Evolutionary conservation across 2,888 invertebrate species (phyloP).

Genomic region (Leptarthrus brevirostris): DNA sequence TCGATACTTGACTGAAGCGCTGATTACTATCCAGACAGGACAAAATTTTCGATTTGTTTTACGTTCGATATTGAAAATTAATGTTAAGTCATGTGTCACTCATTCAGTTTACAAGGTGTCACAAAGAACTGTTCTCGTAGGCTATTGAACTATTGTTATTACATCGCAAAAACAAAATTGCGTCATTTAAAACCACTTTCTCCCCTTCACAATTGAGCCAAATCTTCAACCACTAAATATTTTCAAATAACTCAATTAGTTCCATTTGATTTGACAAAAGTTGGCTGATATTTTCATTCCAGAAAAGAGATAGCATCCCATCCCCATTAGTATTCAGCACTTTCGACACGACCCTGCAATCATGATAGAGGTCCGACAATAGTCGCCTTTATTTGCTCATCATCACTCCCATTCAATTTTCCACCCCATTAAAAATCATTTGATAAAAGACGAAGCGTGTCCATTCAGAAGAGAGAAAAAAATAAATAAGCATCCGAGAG

Average conservation of each 20-base stretch:
- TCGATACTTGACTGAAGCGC: slow-evolving; percentile 12
- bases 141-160: not conserved
- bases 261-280: slow-evolving; percentile 47
- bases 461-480: slow-evolving; percentile 29
- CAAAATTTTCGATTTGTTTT: slow-evolving; percentile 23
- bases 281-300: not conserved
- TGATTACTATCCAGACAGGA: slow-evolving; percentile 7
- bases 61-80: slow-evolving; percentile 16
- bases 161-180: not conserved
- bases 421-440: slow-evolving; percentile 58
- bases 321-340: slow-evolving; percentile 30
- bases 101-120: not conserved
- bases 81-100: not conserved
- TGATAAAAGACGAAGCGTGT: slow-evolving; percentile 53
- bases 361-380: slow-evolving; percentile 51
- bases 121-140: not conserved
- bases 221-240: slow-evolving; percentile 21
- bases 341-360: slow-evolving; percentile 41
- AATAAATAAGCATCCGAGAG: slow-evolving; percentile 39
- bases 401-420: slow-evolving; percentile 60
- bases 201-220: too few relatives aligned
- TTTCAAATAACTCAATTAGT: slow-evolving; percentile 45
- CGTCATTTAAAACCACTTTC: too few relatives aligned
- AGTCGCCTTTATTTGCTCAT: slow-evolving; percentile 58
- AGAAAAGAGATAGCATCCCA: slow-evolving; percentile 19